Evolutionary conservation across 2,113 vertebrate genomes (phyloP).

Genomic region (Apaloderma vittatum): DNA sequence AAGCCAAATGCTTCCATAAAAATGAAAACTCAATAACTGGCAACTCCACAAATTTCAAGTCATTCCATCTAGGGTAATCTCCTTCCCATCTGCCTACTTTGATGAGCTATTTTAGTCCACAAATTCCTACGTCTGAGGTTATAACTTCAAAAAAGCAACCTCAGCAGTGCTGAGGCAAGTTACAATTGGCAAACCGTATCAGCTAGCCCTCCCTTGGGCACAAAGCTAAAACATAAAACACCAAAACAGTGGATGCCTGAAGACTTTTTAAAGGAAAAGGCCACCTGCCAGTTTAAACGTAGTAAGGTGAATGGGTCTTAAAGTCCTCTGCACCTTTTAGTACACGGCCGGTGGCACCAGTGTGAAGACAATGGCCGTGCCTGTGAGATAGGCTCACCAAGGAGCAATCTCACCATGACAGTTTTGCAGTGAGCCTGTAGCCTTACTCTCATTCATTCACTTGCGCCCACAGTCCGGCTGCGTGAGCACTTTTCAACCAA

Average conservation of each 20-base stretch:
- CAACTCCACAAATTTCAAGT: background rate
- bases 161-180: background rate
- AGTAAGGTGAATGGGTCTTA: background rate
- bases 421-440: background rate
- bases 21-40: background rate
- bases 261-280: background rate
- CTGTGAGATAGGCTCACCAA: background rate
- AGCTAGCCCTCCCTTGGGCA: background rate
- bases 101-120: background rate
- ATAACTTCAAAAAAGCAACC: background rate
- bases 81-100: slow-evolving; percentile 23
- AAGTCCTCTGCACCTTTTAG: background rate
- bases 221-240: background rate
- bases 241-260: background rate
- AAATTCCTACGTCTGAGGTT: background rate
- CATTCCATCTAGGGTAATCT: background rate
- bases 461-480: background rate
- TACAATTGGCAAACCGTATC: background rate
- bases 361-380: rapidly evolving
- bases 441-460: background rate
- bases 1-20: slow-evolving; percentile 47
- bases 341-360: background rate
- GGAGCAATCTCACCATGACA: rapidly evolving
- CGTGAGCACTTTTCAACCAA: background rate
- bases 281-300: background rate